phyloP scores from a whole-genome alignment of 1,140 invertebrate genomes.

The Danaus melanippus region DNA sequence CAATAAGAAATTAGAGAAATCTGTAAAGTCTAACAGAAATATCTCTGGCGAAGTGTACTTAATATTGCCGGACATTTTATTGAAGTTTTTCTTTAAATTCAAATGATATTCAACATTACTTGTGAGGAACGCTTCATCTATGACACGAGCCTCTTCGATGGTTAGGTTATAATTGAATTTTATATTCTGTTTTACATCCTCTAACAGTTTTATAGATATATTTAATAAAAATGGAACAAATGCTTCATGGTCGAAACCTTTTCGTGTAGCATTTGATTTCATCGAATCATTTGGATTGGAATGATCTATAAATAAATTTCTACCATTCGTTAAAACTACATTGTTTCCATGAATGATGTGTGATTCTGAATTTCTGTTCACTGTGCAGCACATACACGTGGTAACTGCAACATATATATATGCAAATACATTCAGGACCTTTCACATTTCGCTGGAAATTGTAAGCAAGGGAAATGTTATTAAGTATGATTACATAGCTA shows the following conservation, averaged over 20 bases:
- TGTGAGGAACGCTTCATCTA: slow-evolving; percentile 23
- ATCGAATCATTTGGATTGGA: neutral
- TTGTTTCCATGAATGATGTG: neutral
- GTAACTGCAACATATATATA: slow-evolving; percentile 11
- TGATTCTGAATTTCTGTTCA: slow-evolving; percentile 3
- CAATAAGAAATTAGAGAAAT: slow-evolving; percentile 34
- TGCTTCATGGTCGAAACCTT: slow-evolving; percentile 13
- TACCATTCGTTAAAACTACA: neutral
- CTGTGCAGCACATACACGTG: slow-evolving; percentile 1
- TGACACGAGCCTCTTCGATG: slow-evolving; percentile 10
- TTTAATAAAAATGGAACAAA: slow-evolving; percentile 24
- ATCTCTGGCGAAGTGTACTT: slow-evolving; percentile 20
- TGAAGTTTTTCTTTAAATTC: slow-evolving; percentile 23
- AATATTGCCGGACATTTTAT: slow-evolving; percentile 17
- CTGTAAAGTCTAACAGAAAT: slow-evolving; percentile 35
- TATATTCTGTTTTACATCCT: slow-evolving; percentile 24
- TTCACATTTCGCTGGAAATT: too few species aligned
- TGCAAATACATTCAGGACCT: too few species aligned
- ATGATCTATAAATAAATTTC: neutral
- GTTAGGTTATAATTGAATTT: slow-evolving; percentile 28
- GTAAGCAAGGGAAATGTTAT: too few species aligned
- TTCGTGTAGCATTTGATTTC: neutral
- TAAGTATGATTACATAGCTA: too few species aligned
- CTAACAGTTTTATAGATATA: slow-evolving; percentile 21
- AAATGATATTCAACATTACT: slow-evolving; percentile 24